phyloP scores from a whole-genome alignment of 2,113 vertebrate genomes.

The Gobius niger region DNA sequence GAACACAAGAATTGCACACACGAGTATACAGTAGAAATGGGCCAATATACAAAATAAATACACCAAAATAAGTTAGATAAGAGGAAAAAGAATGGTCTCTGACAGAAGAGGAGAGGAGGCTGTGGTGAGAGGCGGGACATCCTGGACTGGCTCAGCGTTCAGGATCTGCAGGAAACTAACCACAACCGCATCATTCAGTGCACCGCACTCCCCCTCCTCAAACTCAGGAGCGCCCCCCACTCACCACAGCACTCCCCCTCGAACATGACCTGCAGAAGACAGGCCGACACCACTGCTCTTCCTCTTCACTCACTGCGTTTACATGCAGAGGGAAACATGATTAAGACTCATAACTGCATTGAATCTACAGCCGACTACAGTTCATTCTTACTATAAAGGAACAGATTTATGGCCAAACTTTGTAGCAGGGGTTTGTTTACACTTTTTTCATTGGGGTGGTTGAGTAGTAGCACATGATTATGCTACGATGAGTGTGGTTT shows the following conservation, averaged over 20 bases:
- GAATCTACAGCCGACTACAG: too few species aligned
- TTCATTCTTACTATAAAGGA: not conserved
- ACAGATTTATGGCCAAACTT: not conserved
- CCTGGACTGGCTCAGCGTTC: slow-evolving; percentile 81
- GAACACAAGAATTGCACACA: slow-evolving; percentile 73
- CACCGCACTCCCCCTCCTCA: slow-evolving; percentile 64
- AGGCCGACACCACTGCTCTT: slow-evolving; percentile 35
- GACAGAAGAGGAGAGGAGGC: slow-evolving; percentile 38
- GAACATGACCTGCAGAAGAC: not conserved
- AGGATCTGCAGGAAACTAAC: slow-evolving; percentile 81
- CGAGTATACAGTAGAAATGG: slow-evolving; percentile 79
- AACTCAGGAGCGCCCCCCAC: slow-evolving; percentile 57
- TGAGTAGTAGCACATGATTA: too few species aligned
- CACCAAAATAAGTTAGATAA: slow-evolving; percentile 66
- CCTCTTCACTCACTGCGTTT: slow-evolving; percentile 14
- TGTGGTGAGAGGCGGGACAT: slow-evolving; percentile 53
- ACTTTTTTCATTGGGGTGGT: too few species aligned
- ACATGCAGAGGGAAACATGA: not conserved
- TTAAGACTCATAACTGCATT: too few species aligned
- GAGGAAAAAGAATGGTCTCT: slow-evolving; percentile 58
- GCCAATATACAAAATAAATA: slow-evolving; percentile 75
- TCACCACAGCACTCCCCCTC: slow-evolving; percentile 46
- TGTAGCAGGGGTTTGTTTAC: too few species aligned
- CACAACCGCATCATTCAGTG: slow-evolving; percentile 70
- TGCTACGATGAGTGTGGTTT: too few species aligned